A percentile compares a stretch with the other conserved stretches of the same genome.
Evolutionary conservation across 2,888 invertebrate species (phyloP).

Genomic region (Dryobota labecula): DNA sequence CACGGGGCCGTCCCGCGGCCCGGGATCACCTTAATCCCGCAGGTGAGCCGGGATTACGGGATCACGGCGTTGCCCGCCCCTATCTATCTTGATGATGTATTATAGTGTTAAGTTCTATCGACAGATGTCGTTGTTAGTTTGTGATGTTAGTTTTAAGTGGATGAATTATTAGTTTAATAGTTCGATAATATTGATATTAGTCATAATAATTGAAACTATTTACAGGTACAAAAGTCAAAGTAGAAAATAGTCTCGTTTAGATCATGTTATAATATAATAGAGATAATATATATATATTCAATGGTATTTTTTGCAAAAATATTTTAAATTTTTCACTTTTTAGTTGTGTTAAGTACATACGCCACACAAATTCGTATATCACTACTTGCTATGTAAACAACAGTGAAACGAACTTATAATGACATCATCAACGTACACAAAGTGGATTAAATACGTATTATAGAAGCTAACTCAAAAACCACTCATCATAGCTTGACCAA

Average conservation of each 20-base stretch:
- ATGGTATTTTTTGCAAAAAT: too few species aligned
- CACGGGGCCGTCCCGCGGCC: slow-evolving; percentile 67
- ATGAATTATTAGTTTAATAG: slow-evolving; percentile 3
- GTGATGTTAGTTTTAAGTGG: slow-evolving; percentile 36
- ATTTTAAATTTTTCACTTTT: too few species aligned
- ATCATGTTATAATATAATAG: too few species aligned
- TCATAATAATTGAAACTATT: neutral
- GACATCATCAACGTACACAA: too few species aligned
- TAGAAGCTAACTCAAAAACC: too few species aligned
- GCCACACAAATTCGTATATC: too few species aligned
- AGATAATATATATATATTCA: too few species aligned
- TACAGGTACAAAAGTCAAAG: neutral
- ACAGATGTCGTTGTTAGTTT: slow-evolving; percentile 77
- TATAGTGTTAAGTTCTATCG: slow-evolving; percentile 76
- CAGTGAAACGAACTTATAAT: too few species aligned
- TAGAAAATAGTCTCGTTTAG: neutral
- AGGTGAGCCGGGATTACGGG: slow-evolving; percentile 80
- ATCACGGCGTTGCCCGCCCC: slow-evolving; percentile 71
- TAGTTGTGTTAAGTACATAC: too few species aligned
- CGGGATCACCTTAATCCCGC: slow-evolving; percentile 78
- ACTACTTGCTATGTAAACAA: too few species aligned
- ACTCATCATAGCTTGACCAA: too few species aligned
- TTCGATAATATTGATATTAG: neutral
- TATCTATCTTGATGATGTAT: slow-evolving; percentile 85
- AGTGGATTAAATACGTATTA: too few species aligned